Evolutionary conservation across 2,888 invertebrate species (phyloP), one percentile per base, ranked within the genome.

Genomic region (Linnaemya vulpina): DNA sequence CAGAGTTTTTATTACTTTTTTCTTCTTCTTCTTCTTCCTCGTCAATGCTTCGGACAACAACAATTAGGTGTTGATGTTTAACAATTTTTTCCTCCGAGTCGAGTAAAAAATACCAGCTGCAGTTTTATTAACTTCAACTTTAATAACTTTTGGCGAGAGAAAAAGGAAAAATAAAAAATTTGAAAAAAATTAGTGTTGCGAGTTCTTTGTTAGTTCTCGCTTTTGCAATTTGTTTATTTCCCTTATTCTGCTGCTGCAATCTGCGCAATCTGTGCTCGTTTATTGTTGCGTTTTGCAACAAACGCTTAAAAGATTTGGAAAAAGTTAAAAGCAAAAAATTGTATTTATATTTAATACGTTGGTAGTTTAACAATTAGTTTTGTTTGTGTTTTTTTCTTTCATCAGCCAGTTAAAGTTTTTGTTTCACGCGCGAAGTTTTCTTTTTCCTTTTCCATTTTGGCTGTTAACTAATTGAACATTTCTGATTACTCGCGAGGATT

Each of bases 1-100:
- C 15, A 15, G 10, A 62, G 58, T 30, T 67, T 80, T 84, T 77
- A 62, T 68, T 65, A 58, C 43, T 20, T 70, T 62, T 81, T 78
- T 68, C 11, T 40, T 40, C 40, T 67, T 65, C n/a, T n/a, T n/a
- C n/a, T n/a, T n/a, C n/a, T n/a, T n/a, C n/a, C n/a, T n/a, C n/a
- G n/a, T n/a, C n/a, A 11, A 58, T 40, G 74, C 68, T 70, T n/a
- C 63, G 17, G 55, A 38, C 74, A 75, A 62, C 68, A 84, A 85
- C 90, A 91, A 90, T 90, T 91, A 90, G 90, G 90, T 91, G 89
- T 90, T 90, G 90, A 91, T 91, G 90, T 88, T 89, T 87, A 87
- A 87, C 87, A 87, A 87, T 89, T 89, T 71, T 25, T 17, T 25
- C 17, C n/a, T 51, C 10, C 51, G 15, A 49, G 11, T 38, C 4